Evolutionary conservation across 2,888 invertebrate species (phyloP).

Genomic region (Anagyrus pseudococci): DNA sequence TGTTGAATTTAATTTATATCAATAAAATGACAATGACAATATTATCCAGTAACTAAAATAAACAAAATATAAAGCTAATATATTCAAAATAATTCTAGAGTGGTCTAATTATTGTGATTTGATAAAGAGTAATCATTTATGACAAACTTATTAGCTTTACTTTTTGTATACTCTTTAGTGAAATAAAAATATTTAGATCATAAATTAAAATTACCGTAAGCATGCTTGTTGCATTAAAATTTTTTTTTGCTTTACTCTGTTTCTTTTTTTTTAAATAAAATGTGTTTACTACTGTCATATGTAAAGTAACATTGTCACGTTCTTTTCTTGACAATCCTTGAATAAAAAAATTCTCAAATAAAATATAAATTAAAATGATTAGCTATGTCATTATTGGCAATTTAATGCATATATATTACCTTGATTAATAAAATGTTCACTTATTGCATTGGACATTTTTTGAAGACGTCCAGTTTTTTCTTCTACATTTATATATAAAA

Average conservation of each 20-base stretch:
- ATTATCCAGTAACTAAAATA: too few relatives aligned
- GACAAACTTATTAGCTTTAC: too few relatives aligned
- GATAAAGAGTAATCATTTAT: too few relatives aligned
- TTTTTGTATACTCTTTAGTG: too few relatives aligned
- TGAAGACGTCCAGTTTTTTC: conserved; percentile 66
- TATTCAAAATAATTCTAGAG: too few relatives aligned
- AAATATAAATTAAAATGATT: conserved; percentile 10
- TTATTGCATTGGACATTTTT: conserved; percentile 68
- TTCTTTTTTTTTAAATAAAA: conserved; percentile 63
- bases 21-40: not conserved
- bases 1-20: not conserved
- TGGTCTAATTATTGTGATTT: too few relatives aligned
- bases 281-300: conserved; percentile 86
- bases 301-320: conserved; percentile 77
- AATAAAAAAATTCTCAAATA: not conserved
- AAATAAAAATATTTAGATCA: too few relatives aligned
- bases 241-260: conserved; percentile 48
- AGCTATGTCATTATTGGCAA: not conserved
- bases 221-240: conserved; percentile 73
- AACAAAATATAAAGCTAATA: too few relatives aligned
- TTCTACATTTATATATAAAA: conserved; percentile 78
- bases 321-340: conserved; percentile 51
- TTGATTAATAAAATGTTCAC: conserved; percentile 67
- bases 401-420: conserved; percentile 61
- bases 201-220: conserved; percentile 69